phyloP scores from a whole-genome alignment of 2,113 vertebrate genomes.

The Brachyistius frenatus region DNA sequence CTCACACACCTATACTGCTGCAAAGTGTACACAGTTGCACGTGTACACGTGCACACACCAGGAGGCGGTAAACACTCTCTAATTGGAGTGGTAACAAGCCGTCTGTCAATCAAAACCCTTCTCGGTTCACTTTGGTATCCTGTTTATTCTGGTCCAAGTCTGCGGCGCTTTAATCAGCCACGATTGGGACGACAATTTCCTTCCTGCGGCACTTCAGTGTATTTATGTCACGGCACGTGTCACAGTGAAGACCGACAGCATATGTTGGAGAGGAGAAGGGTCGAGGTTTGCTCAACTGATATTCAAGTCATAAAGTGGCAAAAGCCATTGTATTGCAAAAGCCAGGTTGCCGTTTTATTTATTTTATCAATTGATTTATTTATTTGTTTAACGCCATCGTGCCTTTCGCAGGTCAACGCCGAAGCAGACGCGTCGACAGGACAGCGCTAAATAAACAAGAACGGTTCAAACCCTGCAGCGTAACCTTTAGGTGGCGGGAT shows the following conservation, averaged over 20 bases:
- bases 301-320: not conserved
- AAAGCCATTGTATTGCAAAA: not conserved
- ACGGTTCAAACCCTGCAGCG: too few species aligned
- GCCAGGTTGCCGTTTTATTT: not conserved
- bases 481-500: too few species aligned
- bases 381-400: not conserved
- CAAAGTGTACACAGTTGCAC: not conserved
- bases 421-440: too few species aligned
- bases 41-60: conserved; percentile 26
- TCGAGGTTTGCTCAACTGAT: not conserved
- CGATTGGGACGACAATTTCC: conserved; percentile 8
- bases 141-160: conserved; percentile 35
- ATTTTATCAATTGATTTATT: not conserved
- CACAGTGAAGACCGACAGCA: not conserved
- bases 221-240: conserved; percentile 6
- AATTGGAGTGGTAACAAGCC: conserved; percentile 61
- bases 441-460: too few species aligned
- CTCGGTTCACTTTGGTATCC: conserved; percentile 15
- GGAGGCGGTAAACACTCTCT: conserved; percentile 55
- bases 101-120: conserved; percentile 61
- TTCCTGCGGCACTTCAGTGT: not conserved
- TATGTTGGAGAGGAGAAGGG: not conserved
- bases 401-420: not conserved
- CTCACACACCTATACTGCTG: conserved; percentile 2
- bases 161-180: conserved; percentile 51